Evolutionary conservation across 1,140 invertebrate species (phyloP), one percentile per base, ranked within the genome.

Genomic region (Portunus trituberculatus): DNA sequence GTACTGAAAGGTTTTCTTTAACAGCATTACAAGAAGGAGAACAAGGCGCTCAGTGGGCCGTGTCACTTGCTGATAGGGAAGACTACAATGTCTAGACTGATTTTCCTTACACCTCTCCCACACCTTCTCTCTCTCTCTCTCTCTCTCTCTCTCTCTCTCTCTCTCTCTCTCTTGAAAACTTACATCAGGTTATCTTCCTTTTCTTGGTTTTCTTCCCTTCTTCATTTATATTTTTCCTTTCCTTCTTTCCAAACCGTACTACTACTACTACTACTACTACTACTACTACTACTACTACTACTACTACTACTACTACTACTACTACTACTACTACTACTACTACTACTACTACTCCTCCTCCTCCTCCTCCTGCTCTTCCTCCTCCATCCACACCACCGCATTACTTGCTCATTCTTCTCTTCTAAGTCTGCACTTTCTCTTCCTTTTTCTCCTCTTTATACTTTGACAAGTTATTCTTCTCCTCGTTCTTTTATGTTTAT

Each of bases 61-160:
- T 39, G 39, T 39, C 1, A 39, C 39, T 39, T 1, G 39, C 39
- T 1, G 6, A 6, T 1, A 39, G 39, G 39, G 39, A 6, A 39
- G 39, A 6, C 39, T 39, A 6, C 39, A 39, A 2, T 39, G 6
- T 39, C 39, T 2, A 39, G 39, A 39, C 39, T 39, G 52, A 14
- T 59, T 59, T 7, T 52, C 48, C 14, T 14, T 52, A 6, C 14
- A 6, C 14, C 52, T 59, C 52, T 59, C 52, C 12, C 86, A 32
- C 86, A 32, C 86, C 32, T 29, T 88, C 86, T 88, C 86, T 88
- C 86, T 88, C 86, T 88, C 86, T 88, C 86, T 88, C 86, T 88
- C 86, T 88, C 86, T 88, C 86, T 88, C 86, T 31, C 46, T 88
- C 31, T 29, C 46, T 48, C 39, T 91, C 12, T 48, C 48, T 91